Base-by-base conservation (phyloP, 2,113 vertebrate species). In the Cariama cristata region DNA sequence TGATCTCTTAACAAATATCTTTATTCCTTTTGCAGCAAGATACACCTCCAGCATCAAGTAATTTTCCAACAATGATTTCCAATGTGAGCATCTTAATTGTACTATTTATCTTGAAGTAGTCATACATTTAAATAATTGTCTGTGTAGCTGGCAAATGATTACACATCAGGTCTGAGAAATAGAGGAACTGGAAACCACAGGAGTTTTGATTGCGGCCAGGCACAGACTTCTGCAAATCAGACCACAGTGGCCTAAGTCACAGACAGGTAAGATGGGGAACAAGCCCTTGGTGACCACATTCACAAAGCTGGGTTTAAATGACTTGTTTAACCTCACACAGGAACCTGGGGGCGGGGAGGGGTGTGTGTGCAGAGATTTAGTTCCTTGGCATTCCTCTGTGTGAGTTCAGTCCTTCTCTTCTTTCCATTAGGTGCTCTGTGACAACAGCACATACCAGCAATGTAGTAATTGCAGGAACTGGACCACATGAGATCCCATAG, bases 51-150 rank as follows among this genome's bases (percentile, higher is more conserved):
- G 11, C 0, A 0, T 63, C 24, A 86, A 47, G 45, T 27, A 88
- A 77, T 73, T 86, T 95, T 90, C 35, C 55, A 44, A 38, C 55
- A 94, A 86, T 66, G 55, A 90, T 86, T 94, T 95, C 62, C 85
- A 83, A 45, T 69, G 6, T 17, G 7, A 69, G 5, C 27, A 58
- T 62, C 2, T 17, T 85, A 91, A 79, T 94, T 58, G 38, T 38
- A 66, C 20, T 63, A 77, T 88, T 94, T 88, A 55, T 96, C 63
- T 83, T 88, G 62, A 88, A 85, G 32, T 71, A 67, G 11, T 77
- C 42, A 86, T 69, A 47, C 4, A 67, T 86, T 92, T 94, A 40
- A 92, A 77, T 75, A 68, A 85, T 23, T 62, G 20, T 53, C 18
- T 67, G 3, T 52, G 22, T 69, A 74, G 9, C 35, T 90, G 27